These are phyloP conservation scores for Palythoa heliodiscus DNA, from an alignment of 92 coral and sea anemone species.

Conservation along the genomic window DNA sequence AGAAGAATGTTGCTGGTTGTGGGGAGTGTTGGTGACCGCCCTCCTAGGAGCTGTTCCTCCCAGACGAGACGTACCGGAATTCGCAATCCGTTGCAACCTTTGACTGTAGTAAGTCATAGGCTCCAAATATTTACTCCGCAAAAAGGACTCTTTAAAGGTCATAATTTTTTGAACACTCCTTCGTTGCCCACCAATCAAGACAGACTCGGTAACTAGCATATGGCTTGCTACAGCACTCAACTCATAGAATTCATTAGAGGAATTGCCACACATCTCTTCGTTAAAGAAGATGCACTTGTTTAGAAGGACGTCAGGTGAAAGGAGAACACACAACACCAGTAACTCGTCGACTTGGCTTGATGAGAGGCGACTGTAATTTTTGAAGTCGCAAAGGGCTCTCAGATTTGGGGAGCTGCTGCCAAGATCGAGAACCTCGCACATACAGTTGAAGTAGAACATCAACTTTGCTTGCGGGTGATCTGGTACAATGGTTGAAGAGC, in stretches of 20 bases:
- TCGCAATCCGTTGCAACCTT: slow-evolving; percentile 37
- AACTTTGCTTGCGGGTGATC: slow-evolving; percentile 23
- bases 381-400: slow-evolving; percentile 18
- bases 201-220: slow-evolving; percentile 42
- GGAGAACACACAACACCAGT: slow-evolving; percentile 28
- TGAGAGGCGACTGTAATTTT: slow-evolving; percentile 21
- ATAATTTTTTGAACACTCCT: slow-evolving; percentile 39
- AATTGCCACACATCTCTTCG: slow-evolving; percentile 46
- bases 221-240: slow-evolving; percentile 37
- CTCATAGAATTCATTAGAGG: slow-evolving; percentile 29
- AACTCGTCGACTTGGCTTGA: slow-evolving; percentile 38
- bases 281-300: slow-evolving; percentile 41
- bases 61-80: background rate
- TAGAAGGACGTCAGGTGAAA: slow-evolving; percentile 46
- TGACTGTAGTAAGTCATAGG: slow-evolving; percentile 32
- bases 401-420: background rate
- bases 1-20: background rate
- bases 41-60: background rate
- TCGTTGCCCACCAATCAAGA: slow-evolving; percentile 52
- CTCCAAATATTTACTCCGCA: slow-evolving; percentile 27
- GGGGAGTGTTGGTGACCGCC: background rate
- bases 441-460: slow-evolving; percentile 16
- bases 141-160: slow-evolving; percentile 31
- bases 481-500: background rate
- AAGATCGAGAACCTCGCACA: slow-evolving; percentile 3